Conservation (phyloP, 2,888 invertebrate species). For the Gymnoscelis rufifasciata region DNA sequence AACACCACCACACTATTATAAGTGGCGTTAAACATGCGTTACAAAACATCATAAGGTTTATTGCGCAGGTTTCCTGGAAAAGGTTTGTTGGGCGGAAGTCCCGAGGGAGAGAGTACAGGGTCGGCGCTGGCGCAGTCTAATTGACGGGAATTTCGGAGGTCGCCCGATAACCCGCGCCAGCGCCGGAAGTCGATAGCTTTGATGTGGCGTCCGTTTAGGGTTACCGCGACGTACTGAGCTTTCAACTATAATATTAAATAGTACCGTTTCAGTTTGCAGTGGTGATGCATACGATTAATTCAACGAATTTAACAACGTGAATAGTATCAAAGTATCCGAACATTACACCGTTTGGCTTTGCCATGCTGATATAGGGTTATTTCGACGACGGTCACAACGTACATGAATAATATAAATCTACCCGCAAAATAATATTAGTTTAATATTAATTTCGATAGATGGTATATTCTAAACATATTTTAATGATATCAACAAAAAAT, state of each 20-base stretch:
- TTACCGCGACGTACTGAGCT: conserved; percentile 43
- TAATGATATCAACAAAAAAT: no score
- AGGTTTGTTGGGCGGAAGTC: conserved; percentile 35
- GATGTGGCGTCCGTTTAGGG: conserved; percentile 56
- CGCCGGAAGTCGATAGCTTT: conserved; percentile 75
- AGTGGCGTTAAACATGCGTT: conserved; percentile 4
- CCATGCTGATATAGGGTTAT: no score
- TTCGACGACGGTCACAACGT: no score
- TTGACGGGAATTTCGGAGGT: conserved; percentile 74
- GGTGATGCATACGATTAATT: no score
- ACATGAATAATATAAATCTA: no score
- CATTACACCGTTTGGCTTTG: no score
- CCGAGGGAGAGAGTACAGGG: conserved; percentile 38
- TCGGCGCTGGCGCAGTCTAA: conserved; percentile 54
- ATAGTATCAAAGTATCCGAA: no score
- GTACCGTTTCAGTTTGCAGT: not conserved
- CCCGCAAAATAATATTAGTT: no score
- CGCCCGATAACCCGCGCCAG: conserved; percentile 69
- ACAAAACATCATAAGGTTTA: conserved; percentile 7
- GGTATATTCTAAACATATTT: no score
- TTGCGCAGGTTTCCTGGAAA: conserved; percentile 15
- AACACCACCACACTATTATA: not conserved
- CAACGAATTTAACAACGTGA: no score
- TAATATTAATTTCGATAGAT: no score
- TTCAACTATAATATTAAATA: conserved; percentile 2